Percentiles rank a stretch among this genome's conserved stretches.
Conservation (phyloP, 2,797 vertebrate genomes). For the Allobates femoralis region DNA sequence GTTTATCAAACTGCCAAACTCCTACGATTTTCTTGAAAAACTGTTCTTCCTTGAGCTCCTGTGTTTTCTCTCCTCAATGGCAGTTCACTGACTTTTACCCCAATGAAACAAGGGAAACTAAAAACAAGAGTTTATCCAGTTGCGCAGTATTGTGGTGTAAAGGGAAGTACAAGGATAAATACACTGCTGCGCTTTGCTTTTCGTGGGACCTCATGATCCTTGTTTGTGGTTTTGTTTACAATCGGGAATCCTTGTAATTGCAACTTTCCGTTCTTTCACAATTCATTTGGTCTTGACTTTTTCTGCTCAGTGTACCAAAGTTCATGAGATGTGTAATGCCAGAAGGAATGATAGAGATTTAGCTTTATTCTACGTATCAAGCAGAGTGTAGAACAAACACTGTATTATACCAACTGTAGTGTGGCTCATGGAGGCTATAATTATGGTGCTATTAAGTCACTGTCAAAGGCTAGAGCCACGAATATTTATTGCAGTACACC, state of each 20-base stretch:
- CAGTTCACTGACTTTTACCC: neutral
- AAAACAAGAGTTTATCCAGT: neutral
- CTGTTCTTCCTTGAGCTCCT: neutral
- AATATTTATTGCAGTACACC: neutral
- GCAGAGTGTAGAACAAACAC: neutral
- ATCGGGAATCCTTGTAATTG: constrained; percentile 40
- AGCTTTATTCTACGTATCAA: neutral
- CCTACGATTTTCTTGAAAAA: no score
- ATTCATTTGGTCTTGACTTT: constrained; percentile 1
- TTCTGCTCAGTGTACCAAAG: constrained; percentile 34
- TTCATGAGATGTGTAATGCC: constrained; percentile 33
- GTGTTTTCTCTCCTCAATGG: neutral
- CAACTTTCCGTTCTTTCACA: constrained; percentile 40
- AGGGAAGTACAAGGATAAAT: constrained; percentile 19
- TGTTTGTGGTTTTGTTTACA: constrained; percentile 31
- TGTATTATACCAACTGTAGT: neutral
- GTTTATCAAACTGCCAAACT: no score
- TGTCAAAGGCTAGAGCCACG: neutral
- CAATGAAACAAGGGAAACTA: constrained; percentile 3
- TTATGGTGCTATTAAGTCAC: neutral
- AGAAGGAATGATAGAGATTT: constrained; percentile 38
- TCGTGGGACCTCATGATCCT: neutral
- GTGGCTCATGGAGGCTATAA: neutral
- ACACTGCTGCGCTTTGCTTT: neutral
- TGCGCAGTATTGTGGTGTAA: neutral